Base-by-base conservation (phyloP, 2,797 vertebrate species). In the Poeciliopsis turneri region DNA sequence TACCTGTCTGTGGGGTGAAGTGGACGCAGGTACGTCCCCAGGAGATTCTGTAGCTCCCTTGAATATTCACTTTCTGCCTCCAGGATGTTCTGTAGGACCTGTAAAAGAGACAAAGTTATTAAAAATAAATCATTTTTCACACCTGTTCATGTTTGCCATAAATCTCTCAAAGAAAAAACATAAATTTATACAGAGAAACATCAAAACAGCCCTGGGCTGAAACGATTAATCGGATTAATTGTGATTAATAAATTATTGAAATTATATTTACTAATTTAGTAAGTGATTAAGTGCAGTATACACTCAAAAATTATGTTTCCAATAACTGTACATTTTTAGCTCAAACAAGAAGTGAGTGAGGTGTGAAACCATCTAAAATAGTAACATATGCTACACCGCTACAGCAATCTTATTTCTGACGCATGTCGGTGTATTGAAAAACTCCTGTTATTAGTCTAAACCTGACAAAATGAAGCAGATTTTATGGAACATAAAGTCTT, bases 11-110 rank as follows among this genome's bases (percentile, higher is more conserved):
- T 97, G 88, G 95, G 95, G 90, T 97, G 97, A 83, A 99, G 93
- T 0, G 97, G 96, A 81, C 97, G 96, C 73, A 99, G 93, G 87
- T 98, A 99, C 77, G 95, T 96, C 72, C 97, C 96, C 85, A 99
- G 95, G 77, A 99, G 95, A 88, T 95, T 97, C 94, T 99, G 97
- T 3, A 99, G 95, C 83, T 99, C 98, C 90, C 97, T 97, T 25
- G 97, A 97, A 90, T 97, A 99, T 84, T 99, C 97, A 18, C 94
- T 97, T 94, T 99, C 98, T 81, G 97, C 97, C 94, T 99, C 98
- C 91, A 99, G 93, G 94, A 99, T 99, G 94, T 99, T 99, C 93
- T 99, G 98, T 74, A 99, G 96, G 90, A 99, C 98, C 98, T 99
- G 91, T 28, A 15, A 30, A 18, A 77, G 5, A 33, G 13, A 16